phyloP scores from a whole-genome alignment of 2,888 invertebrate genomes.

The Dicyrtoma fusca region DNA sequence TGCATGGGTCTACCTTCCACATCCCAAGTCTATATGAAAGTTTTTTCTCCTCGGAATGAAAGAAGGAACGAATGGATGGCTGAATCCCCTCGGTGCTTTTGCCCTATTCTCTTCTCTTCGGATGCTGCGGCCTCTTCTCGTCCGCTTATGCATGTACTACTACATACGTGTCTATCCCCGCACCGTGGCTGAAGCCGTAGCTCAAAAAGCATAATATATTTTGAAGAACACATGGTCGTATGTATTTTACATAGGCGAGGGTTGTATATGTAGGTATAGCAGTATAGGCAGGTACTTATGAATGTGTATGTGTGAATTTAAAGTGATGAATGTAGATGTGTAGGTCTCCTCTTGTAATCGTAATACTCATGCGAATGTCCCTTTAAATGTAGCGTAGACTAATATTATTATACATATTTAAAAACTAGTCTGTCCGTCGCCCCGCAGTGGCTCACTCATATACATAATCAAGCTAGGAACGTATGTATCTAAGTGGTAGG shows the following conservation, averaged over 20 bases:
- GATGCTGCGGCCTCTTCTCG: constrained; percentile 20
- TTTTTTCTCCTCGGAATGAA: constrained; percentile 10
- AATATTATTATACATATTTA: no score
- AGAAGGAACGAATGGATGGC: constrained; percentile 12
- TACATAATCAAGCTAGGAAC: no score
- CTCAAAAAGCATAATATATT: background rate
- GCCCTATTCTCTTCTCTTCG: constrained; percentile 8
- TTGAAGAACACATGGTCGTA: background rate
- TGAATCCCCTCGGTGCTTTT: constrained; percentile 23
- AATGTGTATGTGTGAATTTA: background rate
- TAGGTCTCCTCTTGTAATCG: background rate
- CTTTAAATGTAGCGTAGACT: no score
- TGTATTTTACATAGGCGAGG: background rate
- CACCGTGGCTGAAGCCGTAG: no score
- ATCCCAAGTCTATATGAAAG: background rate
- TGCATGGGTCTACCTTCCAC: no score
- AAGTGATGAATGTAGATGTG: background rate
- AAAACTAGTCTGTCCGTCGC: no score
- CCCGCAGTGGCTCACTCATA: no score
- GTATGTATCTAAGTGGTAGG: no score
- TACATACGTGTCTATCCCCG: background rate
- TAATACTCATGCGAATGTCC: no score
- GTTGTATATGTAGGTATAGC: background rate
- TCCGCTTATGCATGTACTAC: background rate
- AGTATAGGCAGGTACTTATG: background rate